Base-by-base conservation (phyloP, 2,888 invertebrate species). In the Meiosimyza decipiens region DNA sequence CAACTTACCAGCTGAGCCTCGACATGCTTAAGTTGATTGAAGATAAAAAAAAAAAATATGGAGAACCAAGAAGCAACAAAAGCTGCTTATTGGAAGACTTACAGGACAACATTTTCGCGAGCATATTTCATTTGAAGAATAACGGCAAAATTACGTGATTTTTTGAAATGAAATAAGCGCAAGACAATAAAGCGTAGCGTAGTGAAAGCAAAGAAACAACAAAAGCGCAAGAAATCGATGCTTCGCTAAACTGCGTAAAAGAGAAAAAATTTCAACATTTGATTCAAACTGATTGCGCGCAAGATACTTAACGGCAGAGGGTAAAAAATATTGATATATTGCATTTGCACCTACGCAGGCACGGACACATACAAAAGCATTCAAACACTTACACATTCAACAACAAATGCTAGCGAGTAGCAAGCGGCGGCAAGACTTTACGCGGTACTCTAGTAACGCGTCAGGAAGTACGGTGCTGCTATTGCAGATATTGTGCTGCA, bases 91-190 rank as follows among this genome's bases (percentile, higher is more conserved):
- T 18, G 47, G 40, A 40, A 28, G 16, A 63, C 16, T 13, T 40
- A 40, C 40, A 63, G 49, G 47, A 40, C 40, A 67, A 67, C 33
- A 52, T 57, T 18, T 64, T 22, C 54, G 6, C 59, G 50, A 76
- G 73, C 77, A 77, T 76, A 76, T 79, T 77, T 76, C 75, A 76
- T 73, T 51, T 71, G 72, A 74, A 76, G 76, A 79, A 75, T 78
- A 76, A 79, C 77, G 73, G 75, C 74, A 55, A 75, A 77, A 78
- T 70, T 77, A 78, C 79, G 78, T 79, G 79, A 77, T 76, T 77
- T 76, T 28, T 75, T n/a, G 70, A 76, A 75, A 75, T 72, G 71
- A 49, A 62, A 57, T n/a, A 71, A 55, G 50, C 16, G 50, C 22
- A 33, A 68, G 18, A 63, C n/a, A n/a, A n/a, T 63, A 47, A 63